Conservation (phyloP, 2,888 invertebrate genomes). For the Gerris lacustris region DNA sequence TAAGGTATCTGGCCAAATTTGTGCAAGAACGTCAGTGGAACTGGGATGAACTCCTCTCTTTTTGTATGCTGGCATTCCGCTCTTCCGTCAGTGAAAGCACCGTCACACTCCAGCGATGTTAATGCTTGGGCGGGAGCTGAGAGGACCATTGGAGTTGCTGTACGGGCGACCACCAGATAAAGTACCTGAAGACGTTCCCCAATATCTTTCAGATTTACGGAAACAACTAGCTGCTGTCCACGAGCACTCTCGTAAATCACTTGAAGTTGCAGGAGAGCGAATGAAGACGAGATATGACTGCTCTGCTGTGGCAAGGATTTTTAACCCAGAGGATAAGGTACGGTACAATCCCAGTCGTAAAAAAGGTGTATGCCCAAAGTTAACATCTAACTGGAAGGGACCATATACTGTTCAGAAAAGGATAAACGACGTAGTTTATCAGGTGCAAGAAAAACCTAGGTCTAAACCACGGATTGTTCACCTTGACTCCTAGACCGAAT, state of each 20-base stretch:
- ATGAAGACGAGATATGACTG: slow-evolving; percentile 10
- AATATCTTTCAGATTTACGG: too few species aligned
- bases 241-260: background rate
- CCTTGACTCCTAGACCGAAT: too few species aligned
- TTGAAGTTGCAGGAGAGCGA: background rate
- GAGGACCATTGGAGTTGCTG: background rate
- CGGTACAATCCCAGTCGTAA: background rate
- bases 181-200: too few species aligned
- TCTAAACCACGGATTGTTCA: too few species aligned
- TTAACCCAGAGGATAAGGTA: slow-evolving; percentile 6
- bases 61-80: slow-evolving; percentile 21
- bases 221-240: too few species aligned
- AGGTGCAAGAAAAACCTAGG: too few species aligned
- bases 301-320: background rate
- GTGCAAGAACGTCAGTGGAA: slow-evolving; percentile 26
- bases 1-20: slow-evolving; percentile 23
- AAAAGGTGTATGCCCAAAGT: background rate
- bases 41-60: slow-evolving; percentile 26
- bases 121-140: slow-evolving; percentile 4
- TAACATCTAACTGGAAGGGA: slow-evolving; percentile 10
- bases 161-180: background rate
- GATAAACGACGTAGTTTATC: too few species aligned
- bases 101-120: slow-evolving; percentile 16
- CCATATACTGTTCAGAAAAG: background rate
- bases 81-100: slow-evolving; percentile 16